Evolutionary conservation across 2,888 invertebrate genomes (phyloP).

Genomic region (Trichogramma evanescens): DNA sequence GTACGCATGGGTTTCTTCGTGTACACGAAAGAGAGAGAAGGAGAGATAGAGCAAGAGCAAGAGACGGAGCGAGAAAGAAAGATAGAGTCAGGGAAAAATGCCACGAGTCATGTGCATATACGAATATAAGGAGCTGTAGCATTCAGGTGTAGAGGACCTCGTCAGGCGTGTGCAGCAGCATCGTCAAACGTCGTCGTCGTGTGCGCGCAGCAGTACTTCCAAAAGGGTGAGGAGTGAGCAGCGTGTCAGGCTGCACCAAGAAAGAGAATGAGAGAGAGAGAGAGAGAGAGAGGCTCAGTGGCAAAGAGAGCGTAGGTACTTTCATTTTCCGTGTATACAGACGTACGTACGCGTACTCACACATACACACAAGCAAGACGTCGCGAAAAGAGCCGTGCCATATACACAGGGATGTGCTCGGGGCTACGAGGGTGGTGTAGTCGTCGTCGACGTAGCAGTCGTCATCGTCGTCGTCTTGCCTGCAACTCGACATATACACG

Average conservation of each 20-base stretch:
- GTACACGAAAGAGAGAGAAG: background rate
- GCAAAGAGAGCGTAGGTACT: too few relatives aligned
- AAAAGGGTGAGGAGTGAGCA: background rate
- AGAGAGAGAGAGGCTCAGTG: too few relatives aligned
- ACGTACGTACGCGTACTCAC: background rate
- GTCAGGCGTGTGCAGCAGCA: background rate
- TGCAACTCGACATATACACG: conserved; percentile 22
- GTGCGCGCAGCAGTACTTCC: background rate
- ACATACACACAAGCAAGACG: background rate
- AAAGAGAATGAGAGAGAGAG: too few relatives aligned
- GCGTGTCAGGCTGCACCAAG: too few relatives aligned
- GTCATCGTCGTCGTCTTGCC: conserved; percentile 11
- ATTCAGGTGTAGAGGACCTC: background rate
- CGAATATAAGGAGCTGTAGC: background rate
- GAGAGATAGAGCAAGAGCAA: background rate
- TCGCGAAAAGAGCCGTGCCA: conserved; percentile 2
- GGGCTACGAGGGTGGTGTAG: conserved; percentile 1
- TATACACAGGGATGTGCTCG: background rate
- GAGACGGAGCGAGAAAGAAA: background rate
- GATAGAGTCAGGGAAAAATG: background rate
- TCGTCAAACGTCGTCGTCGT: background rate
- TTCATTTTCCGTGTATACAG: background rate
- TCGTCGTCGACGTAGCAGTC: conserved; percentile 8
- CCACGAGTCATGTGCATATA: background rate
- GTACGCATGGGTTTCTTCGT: background rate